Evolutionary conservation across 2,113 vertebrate genomes (phyloP).

Genomic region (Siniperca chuatsi): DNA sequence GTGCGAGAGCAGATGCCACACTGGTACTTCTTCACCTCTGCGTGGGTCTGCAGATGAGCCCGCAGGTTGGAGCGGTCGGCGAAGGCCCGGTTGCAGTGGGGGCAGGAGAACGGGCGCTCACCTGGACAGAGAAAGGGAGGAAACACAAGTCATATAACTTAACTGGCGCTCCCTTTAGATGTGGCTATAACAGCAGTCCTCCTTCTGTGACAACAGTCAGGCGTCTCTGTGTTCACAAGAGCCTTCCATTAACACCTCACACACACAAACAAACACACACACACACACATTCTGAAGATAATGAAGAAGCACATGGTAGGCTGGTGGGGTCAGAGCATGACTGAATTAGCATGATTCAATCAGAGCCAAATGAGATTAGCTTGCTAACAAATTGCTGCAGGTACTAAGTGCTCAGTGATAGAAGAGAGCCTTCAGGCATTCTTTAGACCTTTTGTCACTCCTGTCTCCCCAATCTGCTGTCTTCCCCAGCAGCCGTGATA

Average conservation of each 20-base stretch:
- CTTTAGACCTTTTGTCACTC: slow-evolving; percentile 68
- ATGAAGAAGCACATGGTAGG: slow-evolving; percentile 63
- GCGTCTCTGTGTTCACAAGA: slow-evolving; percentile 39
- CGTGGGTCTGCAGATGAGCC: slow-evolving; percentile 98
- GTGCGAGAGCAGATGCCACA: slow-evolving; percentile 93
- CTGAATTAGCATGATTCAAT: slow-evolving; percentile 81
- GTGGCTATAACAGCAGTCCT: neutral
- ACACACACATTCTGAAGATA: slow-evolving; percentile 59
- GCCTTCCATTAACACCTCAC: slow-evolving; percentile 63
- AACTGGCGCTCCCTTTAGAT: slow-evolving; percentile 3
- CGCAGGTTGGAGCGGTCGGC: slow-evolving; percentile 98
- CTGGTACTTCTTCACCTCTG: slow-evolving; percentile 98
- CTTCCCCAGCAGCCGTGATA: slow-evolving; percentile 58
- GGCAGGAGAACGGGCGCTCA: slow-evolving; percentile 96
- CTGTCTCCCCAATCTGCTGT: slow-evolving; percentile 48
- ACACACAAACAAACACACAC: neutral
- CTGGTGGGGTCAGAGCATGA: slow-evolving; percentile 63
- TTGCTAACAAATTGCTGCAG: slow-evolving; percentile 74
- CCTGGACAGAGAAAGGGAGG: slow-evolving; percentile 78
- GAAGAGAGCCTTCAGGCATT: slow-evolving; percentile 51
- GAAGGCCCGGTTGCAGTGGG: slow-evolving; percentile 96
- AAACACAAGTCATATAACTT: slow-evolving; percentile 30
- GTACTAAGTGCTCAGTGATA: slow-evolving; percentile 68
- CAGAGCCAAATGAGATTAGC: slow-evolving; percentile 78
- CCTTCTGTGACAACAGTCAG: slow-evolving; percentile 8